Conservation (phyloP, 1,140 invertebrate species). For the Brachionus plicatilis region DNA sequence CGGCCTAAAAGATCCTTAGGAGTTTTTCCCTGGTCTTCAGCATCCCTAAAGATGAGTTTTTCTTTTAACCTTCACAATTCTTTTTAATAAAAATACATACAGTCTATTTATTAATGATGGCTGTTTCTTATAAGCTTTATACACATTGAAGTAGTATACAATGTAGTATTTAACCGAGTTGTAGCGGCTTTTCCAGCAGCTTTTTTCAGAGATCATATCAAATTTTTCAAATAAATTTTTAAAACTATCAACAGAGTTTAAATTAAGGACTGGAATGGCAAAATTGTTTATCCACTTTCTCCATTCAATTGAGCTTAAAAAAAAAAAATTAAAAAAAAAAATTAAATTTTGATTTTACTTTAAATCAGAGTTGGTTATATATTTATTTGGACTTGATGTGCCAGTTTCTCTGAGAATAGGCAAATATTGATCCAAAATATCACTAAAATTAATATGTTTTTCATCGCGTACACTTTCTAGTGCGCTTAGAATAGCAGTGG, state of each 20-base stretch:
- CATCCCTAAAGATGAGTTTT: background rate
- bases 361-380: background rate
- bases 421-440: background rate
- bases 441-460: background rate
- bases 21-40: background rate
- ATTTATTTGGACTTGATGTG: background rate
- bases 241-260: conserved; percentile 11
- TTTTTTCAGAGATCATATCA: background rate
- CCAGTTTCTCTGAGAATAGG: background rate
- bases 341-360: background rate
- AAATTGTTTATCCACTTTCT: conserved; percentile 37
- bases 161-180: background rate
- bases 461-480: conserved; percentile 16
- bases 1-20: background rate
- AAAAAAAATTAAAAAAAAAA: background rate
- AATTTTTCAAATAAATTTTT: conserved; percentile 36
- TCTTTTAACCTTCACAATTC: background rate
- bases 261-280: conserved; percentile 13
- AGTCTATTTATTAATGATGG: background rate
- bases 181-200: conserved; percentile 8
- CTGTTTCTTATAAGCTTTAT: background rate
- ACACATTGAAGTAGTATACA: conserved; percentile 12
- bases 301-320: conserved; percentile 23
- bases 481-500: conserved; percentile 17
- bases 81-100: background rate